Evolutionary conservation across 35 echinoderm and acorn worm species (phyloP), one percentile per base, ranked within the genome.

Genomic region (Holothuria glaberrima): DNA sequence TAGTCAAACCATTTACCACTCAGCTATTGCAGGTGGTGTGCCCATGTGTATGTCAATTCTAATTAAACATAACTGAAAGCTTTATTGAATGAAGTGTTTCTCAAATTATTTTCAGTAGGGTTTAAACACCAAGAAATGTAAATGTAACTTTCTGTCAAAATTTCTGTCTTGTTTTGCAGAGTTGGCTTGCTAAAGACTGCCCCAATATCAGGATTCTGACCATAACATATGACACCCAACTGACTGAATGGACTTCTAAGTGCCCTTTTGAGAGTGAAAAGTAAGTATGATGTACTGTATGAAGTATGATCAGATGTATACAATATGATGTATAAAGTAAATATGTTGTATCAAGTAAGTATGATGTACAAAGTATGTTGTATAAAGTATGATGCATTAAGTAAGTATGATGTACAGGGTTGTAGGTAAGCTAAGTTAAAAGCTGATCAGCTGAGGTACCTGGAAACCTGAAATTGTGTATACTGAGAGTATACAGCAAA

Each of bases 261-360:
- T 98, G 96, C 86, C 96, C 96, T 17, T 98, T 88, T 89, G 93
- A 92, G 44, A 92, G 90, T 71, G 93, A 98, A 90, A 98, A 98
- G 96, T 98, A 80, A 94, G 96, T 90, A 10, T 46, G 44, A 46
- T 46, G 10, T 46, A n/a, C n/a, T n/a, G n/a, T n/a, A n/a, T n/a
- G n/a, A n/a, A n/a, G n/a, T n/a, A n/a, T n/a, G n/a, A n/a, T n/a
- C n/a, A n/a, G n/a, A n/a, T n/a, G n/a, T n/a, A n/a, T n/a, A n/a
- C n/a, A n/a, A 41, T 41, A 41, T 41, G 36, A 41, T 7, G 7
- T 41, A 2, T 7, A 41, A 7, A 41, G 36, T 41, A n/a, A n/a
- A n/a, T n/a, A n/a, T n/a, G n/a, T n/a, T n/a, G n/a, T n/a, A n/a
- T 41, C 36, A 41, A 41, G 36, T 41, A 4, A 41, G 36, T 41